A percentile compares a stretch with the other conserved stretches of the same genome.
These are phyloP conservation scores for Ammodytes dubius DNA, from an alignment of 2,113 vertebrate species.

Conservation along the genomic window DNA sequence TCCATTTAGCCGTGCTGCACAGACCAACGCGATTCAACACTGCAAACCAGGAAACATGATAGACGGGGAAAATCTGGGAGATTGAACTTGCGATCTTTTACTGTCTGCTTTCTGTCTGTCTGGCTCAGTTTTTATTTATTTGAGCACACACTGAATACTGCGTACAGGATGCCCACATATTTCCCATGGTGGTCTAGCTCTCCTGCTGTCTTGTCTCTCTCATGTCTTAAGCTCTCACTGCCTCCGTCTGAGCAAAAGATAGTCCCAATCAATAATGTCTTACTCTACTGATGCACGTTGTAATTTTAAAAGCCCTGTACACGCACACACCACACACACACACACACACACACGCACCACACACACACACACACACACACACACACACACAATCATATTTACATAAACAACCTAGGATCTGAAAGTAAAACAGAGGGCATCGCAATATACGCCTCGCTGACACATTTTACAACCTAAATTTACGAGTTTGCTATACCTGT, in stretches of 20 bases:
- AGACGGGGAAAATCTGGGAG: conserved; percentile 18
- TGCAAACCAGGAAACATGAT: conserved; percentile 39
- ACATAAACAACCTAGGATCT: conserved; percentile 38
- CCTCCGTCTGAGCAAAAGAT: conserved; percentile 41
- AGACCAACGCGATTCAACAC: conserved; percentile 38
- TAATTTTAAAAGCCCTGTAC: conserved; percentile 29
- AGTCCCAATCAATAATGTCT: conserved; percentile 55
- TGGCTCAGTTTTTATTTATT: not conserved
- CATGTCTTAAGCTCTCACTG: conserved; percentile 16
- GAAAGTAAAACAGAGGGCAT: conserved; percentile 64
- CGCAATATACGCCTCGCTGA: conserved; percentile 47
- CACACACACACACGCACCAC: not conserved
- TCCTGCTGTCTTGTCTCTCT: not conserved
- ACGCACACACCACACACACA: not conserved
- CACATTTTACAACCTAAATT: conserved; percentile 68
- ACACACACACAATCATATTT: conserved; percentile 13
- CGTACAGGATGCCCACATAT: conserved; percentile 16
- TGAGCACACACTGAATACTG: conserved; percentile 9
- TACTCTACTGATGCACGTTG: conserved; percentile 6
- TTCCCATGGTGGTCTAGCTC: conserved; percentile 8
- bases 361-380: conserved; percentile 1
- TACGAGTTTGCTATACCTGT: conserved; percentile 50
- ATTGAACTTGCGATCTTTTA: conserved; percentile 27
- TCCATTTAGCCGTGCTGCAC: conserved; percentile 19
- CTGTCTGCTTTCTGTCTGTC: conserved; percentile 3